Evolutionary conservation across 2,797 vertebrate genomes (phyloP).

Genomic region (Agapornis canus): DNA sequence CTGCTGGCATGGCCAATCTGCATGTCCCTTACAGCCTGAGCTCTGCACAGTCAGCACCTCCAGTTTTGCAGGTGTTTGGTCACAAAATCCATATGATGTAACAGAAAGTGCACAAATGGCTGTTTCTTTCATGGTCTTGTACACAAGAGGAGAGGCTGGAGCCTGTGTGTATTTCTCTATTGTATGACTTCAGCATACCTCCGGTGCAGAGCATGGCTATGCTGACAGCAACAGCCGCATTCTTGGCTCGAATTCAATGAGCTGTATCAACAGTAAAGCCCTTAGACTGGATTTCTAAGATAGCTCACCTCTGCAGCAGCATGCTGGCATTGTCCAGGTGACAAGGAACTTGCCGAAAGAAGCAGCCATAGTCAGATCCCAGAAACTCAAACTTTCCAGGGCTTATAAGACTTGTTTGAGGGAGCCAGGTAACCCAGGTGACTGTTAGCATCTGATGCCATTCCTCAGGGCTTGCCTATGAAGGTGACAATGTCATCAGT

Average conservation of each 20-base stretch:
- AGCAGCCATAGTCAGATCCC: background rate
- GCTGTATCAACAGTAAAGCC: background rate
- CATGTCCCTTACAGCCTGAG: background rate
- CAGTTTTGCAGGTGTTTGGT: background rate
- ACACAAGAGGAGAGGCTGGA: background rate
- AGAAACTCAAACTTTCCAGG: accelerated
- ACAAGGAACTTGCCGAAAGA: background rate
- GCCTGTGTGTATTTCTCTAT: background rate
- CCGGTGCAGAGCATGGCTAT: background rate
- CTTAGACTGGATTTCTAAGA: background rate
- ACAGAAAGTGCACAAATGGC: background rate
- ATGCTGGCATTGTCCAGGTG: background rate
- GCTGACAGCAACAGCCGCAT: background rate
- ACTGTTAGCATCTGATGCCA: background rate
- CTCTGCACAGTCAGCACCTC: background rate
- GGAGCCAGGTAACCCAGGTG: background rate
- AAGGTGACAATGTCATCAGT: background rate
- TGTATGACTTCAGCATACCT: background rate
- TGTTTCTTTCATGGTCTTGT: background rate
- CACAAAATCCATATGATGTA: background rate
- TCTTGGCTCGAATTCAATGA: background rate
- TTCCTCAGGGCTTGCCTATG: background rate
- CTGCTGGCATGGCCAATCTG: background rate
- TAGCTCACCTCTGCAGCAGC: background rate
- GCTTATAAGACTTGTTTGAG: background rate